Evolutionary conservation across 2,888 invertebrate species (phyloP).

Genomic region (Lamellibrachia satsuma): DNA sequence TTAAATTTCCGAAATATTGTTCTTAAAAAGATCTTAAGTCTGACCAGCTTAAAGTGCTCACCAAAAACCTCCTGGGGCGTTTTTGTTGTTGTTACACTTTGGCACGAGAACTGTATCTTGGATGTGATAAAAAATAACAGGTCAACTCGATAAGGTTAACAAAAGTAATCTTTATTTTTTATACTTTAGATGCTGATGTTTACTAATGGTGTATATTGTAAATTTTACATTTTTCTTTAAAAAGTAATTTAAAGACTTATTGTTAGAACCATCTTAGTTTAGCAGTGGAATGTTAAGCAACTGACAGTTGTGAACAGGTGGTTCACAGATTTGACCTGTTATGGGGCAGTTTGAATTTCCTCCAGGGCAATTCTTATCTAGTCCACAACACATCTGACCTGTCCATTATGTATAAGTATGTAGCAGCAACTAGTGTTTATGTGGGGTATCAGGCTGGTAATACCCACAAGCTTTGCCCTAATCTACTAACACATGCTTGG

Average conservation of each 20-base stretch:
- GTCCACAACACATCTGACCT: neutral
- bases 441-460: neutral
- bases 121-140: neutral
- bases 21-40: too few relatives aligned
- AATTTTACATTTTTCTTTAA: neutral
- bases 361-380: neutral
- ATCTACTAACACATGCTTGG: neutral
- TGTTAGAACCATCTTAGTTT: neutral
- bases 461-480: neutral
- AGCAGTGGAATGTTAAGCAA: neutral
- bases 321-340: neutral
- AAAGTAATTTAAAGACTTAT: neutral
- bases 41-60: neutral
- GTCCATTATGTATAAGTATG: neutral
- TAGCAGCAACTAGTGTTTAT: neutral
- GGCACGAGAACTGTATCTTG: neutral
- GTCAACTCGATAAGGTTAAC: neutral
- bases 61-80: neutral
- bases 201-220: neutral
- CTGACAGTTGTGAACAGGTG: neutral
- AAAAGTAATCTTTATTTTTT: neutral
- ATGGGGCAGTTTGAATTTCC: neutral
- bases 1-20: too few relatives aligned
- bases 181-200: neutral
- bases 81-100: neutral